Conservation (phyloP, 2,113 vertebrate genomes). For the Charadrius vociferus region DNA sequence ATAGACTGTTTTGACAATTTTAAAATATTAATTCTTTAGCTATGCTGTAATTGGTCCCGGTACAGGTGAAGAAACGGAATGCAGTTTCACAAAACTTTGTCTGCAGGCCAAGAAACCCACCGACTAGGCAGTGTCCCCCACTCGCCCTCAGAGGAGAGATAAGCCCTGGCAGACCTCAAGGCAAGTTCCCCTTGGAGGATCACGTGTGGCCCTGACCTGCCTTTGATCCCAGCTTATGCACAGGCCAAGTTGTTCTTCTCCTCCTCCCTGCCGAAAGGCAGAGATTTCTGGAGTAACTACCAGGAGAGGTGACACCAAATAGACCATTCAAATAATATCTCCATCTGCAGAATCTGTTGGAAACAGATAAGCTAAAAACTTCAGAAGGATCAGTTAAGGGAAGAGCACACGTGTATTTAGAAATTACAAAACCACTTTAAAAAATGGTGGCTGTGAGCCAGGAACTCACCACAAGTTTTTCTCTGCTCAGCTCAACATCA, state of each 20-base stretch:
- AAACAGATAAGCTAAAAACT: not conserved
- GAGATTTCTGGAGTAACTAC: not conserved
- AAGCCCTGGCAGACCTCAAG: not conserved
- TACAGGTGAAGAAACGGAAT: not conserved
- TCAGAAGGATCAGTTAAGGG: not conserved
- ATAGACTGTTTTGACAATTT: not conserved
- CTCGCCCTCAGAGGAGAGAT: not conserved
- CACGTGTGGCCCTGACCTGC: fast-evolving
- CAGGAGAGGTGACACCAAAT: not conserved
- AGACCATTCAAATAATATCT: not conserved
- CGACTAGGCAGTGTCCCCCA: fast-evolving
- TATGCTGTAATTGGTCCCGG: not conserved
- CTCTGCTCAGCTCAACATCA: not conserved
- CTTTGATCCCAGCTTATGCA: not conserved
- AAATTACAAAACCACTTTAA: not conserved
- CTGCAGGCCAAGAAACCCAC: not conserved
- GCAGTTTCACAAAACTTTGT: not conserved
- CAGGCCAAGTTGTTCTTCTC: not conserved
- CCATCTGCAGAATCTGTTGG: not conserved
- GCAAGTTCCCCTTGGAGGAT: not conserved
- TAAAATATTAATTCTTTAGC: not conserved
- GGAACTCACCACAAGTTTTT: not conserved
- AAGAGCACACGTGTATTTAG: not conserved
- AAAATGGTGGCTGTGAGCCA: not conserved
- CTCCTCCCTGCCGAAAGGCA: not conserved